Evolutionary conservation across 2,797 vertebrate genomes (phyloP), one percentile per base, ranked within the genome.

Genomic region (Neopelma chrysocephalum): DNA sequence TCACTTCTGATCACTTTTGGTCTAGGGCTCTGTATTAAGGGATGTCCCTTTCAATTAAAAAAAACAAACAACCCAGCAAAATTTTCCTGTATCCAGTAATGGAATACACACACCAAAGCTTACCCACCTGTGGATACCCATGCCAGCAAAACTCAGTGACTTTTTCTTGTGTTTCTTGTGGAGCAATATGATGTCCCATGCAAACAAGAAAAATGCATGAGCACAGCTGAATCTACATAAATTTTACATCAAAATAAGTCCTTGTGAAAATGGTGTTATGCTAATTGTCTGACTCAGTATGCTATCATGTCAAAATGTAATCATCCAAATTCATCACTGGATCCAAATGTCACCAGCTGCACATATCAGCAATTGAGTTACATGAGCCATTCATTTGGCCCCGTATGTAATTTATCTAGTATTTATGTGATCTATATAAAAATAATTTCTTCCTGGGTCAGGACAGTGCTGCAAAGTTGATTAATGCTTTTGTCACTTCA

Each of bases 401-500:
- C 72, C 71, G 75, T 83, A 43, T 80, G 76, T 84, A 91, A 95
- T 93, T 89, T 86, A 69, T 93, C 82, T 82, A 73, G 47, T 72
- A 92, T 89, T 87, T 93, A 84, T 94, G 60, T 69, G 76, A 57
- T 94, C 87, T 89, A 48, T 93, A 91, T 42, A 87, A 83, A 91
- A 94, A 29, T 88, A 84, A 94, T 97, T 89, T 88, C 45, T 94
- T 88, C 65, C 42, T 72, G 89, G 85, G 81, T 89, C 10, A 32
- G 61, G 70, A 66, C 51, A 53, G 51, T 29, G 6, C 66, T 91
- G 45, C 69, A 92, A 81, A 73, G 51, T 73, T 95, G 94, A 97
- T 96, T 87, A 94, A 97, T 97, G 89, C 48, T 73, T 94, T 94
- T 96, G 91, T 96, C 88, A 91, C 91, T 95, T 94, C 76, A 93